Evolutionary conservation across 2,888 invertebrate genomes (phyloP).

Genomic region (Mellilla xanthometata): DNA sequence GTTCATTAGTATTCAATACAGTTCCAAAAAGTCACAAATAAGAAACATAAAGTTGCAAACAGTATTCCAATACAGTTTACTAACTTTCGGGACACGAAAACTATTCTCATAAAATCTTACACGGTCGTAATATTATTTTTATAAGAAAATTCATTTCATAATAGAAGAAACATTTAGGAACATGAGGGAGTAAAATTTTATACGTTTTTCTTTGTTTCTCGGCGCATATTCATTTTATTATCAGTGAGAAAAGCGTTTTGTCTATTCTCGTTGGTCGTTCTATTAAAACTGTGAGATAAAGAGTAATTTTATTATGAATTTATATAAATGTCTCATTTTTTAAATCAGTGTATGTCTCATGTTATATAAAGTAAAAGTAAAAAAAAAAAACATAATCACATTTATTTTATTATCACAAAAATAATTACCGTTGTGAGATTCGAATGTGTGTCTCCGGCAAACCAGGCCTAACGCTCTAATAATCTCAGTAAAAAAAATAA

Average conservation of each 20-base stretch:
- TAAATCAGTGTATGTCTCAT: no score
- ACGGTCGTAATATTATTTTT: conserved; percentile 18
- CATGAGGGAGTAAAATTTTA: conserved; percentile 45
- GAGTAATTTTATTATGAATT: no score
- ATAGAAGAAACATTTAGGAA: conserved; percentile 18
- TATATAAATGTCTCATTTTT: no score
- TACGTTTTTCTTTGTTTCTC: conserved; percentile 30
- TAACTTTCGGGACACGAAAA: conserved; percentile 5
- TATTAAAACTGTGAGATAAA: no score
- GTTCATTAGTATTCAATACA: neutral
- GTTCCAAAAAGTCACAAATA: neutral
- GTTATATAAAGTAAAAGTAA: no score
- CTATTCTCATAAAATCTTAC: conserved; percentile 21
- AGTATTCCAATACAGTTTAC: conserved; percentile 1
- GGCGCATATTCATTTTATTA: conserved; percentile 35
- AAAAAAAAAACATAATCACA: no score
- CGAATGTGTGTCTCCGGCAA: no score
- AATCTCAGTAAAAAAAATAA: no score
- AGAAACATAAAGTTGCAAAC: neutral
- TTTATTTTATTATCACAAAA: no score
- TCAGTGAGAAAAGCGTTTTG: no score
- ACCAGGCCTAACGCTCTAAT: no score
- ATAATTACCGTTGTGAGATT: no score
- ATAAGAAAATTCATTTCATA: conserved; percentile 24
- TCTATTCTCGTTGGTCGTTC: neutral